These are phyloP conservation scores for Cerastis rubricosa DNA, from an alignment of 2,888 invertebrate species.

Conservation along the genomic window DNA sequence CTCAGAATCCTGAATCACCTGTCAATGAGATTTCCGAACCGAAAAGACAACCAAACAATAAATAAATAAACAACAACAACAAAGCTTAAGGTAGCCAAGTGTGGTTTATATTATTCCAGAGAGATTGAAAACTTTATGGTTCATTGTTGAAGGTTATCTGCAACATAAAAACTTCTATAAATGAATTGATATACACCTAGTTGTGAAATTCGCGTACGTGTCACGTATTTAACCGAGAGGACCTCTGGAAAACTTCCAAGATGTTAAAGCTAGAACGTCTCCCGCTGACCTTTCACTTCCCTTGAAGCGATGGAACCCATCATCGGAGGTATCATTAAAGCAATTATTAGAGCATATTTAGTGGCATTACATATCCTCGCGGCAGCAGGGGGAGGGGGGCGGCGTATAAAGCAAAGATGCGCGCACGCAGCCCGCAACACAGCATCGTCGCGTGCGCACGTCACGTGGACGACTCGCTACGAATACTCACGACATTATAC, in stretches of 20 bases:
- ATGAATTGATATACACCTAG: background rate
- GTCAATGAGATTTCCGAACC: background rate
- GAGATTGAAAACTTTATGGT: background rate
- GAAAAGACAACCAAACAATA: background rate
- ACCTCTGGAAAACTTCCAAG: background rate
- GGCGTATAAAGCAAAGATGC: constrained; percentile 82
- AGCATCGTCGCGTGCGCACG: constrained; percentile 69
- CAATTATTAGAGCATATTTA: constrained; percentile 70
- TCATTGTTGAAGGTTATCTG: background rate
- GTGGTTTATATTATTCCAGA: background rate
- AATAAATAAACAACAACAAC: too few species aligned
- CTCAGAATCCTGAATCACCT: background rate
- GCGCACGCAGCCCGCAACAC: constrained; percentile 72
- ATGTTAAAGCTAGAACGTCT: constrained; percentile 4
- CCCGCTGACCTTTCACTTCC: constrained; percentile 57
- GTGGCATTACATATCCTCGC: constrained; percentile 65
- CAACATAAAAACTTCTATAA: background rate
- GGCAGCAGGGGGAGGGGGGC: constrained; percentile 73
- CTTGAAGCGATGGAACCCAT: constrained; percentile 51
- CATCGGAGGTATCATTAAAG: constrained; percentile 59
- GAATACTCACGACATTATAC: constrained; percentile 41
- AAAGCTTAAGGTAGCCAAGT: background rate
- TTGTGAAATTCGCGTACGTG: background rate
- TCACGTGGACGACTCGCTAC: constrained; percentile 58
- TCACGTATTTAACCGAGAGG: background rate